A percentile compares a stretch with the other conserved stretches of the same genome.
phyloP scores from a whole-genome alignment of 1,140 invertebrate genomes.

The Trichoplusia ni region DNA sequence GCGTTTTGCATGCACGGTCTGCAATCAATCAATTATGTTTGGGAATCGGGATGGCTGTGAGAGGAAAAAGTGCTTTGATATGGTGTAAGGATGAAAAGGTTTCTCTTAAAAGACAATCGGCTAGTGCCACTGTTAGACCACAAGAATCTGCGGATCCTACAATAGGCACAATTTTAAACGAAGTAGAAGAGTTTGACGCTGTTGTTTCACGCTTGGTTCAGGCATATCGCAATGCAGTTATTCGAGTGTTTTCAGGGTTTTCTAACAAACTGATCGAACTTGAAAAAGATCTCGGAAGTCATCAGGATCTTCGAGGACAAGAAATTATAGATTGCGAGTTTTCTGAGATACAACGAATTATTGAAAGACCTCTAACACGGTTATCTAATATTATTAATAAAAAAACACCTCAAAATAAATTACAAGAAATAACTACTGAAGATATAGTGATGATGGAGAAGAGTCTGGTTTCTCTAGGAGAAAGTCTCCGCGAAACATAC shows the following conservation, averaged over 20 bases:
- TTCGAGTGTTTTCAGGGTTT: conserved; percentile 47
- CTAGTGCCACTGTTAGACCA: conserved; percentile 28
- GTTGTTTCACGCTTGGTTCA: conserved; percentile 47
- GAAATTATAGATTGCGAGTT: conserved; percentile 1
- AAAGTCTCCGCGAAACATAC: conserved; percentile 55
- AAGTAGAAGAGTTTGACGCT: conserved; percentile 46
- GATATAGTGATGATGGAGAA: conserved; percentile 51
- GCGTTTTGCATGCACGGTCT: conserved; percentile 44
- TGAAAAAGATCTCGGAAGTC: conserved; percentile 43
- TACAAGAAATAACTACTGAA: conserved; percentile 34
- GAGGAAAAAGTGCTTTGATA: conserved; percentile 41
- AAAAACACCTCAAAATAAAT: conserved; percentile 13
- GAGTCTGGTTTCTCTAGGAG: conserved; percentile 52
- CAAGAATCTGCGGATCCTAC: conserved; percentile 12
- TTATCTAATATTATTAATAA: conserved; percentile 28
- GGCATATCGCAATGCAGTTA: conserved; percentile 49
- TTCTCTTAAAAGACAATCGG: conserved; percentile 32
- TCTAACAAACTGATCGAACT: conserved; percentile 48
- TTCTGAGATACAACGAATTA: conserved; percentile 41
- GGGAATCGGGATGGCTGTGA: conserved; percentile 14
- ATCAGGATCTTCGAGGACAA: conserved; percentile 22
- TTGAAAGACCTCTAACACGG: conserved; percentile 37
- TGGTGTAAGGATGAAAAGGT: conserved; percentile 22
- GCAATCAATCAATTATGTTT: conserved; percentile 58
- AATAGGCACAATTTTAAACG: conserved; percentile 19